phyloP scores from a whole-genome alignment of 2,888 invertebrate species.

The Amphipyra tragopoginis region DNA sequence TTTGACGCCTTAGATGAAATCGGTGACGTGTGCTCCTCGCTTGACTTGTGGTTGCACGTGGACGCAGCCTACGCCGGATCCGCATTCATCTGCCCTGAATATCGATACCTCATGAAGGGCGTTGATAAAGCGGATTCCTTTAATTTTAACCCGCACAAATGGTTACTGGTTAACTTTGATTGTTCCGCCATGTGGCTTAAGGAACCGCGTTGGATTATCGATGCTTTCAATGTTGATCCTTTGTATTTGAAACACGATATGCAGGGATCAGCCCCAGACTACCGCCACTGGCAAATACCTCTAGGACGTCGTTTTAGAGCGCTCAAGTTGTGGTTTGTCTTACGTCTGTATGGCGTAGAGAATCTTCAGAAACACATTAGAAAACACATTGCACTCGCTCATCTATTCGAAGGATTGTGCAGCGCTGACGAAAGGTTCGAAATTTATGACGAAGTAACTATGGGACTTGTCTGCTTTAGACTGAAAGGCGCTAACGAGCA shows the following conservation, averaged over 20 bases:
- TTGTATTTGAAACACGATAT: constrained; percentile 98
- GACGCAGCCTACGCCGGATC: constrained; percentile 99
- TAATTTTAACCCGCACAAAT: constrained; percentile 99
- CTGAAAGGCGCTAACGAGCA: constrained; percentile 95
- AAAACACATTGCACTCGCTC: constrained; percentile 95
- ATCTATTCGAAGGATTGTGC: constrained; percentile 95
- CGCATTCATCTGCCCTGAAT: constrained; percentile 99
- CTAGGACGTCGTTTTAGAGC: constrained; percentile 97
- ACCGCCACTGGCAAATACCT: constrained; percentile 99
- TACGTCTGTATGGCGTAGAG: constrained; percentile 96
- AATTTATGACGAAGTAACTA: constrained; percentile 95
- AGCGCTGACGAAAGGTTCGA: constrained; percentile 95
- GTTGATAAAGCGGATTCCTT: constrained; percentile 98
- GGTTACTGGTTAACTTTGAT: constrained; percentile 99
- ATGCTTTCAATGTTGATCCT: constrained; percentile 99
- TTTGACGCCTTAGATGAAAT: constrained; percentile 97
- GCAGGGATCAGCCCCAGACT: constrained; percentile 97
- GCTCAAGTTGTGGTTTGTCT: constrained; percentile 98
- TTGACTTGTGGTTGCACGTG: constrained; percentile 97
- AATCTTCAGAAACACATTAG: constrained; percentile 96
- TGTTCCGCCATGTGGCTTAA: constrained; percentile 99
- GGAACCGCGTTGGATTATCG: constrained; percentile 96
- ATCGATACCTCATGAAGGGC: constrained; percentile 96
- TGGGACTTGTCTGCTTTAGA: constrained; percentile 99
- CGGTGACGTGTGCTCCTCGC: constrained; percentile 95